A percentile compares a stretch with the other conserved stretches of the same genome.
phyloP scores from a whole-genome alignment of 64 coral and sea anemone genomes.

The Montipora sp. region DNA sequence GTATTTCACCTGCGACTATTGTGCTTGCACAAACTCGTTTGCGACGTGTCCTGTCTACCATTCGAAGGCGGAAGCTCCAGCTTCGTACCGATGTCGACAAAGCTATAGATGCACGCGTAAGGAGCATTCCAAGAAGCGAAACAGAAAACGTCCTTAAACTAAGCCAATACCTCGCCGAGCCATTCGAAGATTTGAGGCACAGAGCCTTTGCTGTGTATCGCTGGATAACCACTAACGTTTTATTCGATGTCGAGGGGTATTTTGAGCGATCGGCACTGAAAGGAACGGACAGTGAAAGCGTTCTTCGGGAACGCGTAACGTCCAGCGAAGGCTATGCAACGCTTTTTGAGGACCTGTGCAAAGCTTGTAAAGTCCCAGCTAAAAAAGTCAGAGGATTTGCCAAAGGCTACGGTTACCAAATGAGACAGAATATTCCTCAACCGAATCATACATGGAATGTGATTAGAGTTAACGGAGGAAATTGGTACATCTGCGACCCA shows the following conservation, averaged over 20 bases:
- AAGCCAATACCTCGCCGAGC: constrained; percentile 79
- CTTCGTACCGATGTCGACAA: constrained; percentile 70
- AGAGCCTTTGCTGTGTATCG: constrained; percentile 76
- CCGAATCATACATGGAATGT: constrained; percentile 71
- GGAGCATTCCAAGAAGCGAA: constrained; percentile 54
- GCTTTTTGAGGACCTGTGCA: constrained; percentile 49
- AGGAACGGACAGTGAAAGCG: constrained; percentile 27
- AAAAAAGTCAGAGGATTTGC: constrained; percentile 45
- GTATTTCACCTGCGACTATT: constrained; percentile 60
- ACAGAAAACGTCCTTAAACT: constrained; percentile 54
- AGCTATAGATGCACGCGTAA: constrained; percentile 74
- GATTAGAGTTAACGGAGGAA: constrained; percentile 24
- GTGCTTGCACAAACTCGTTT: constrained; percentile 65
- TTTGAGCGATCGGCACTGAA: constrained; percentile 35
- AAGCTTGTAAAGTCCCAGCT: constrained; percentile 39
- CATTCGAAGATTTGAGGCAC: constrained; percentile 55
- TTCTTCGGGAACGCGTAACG: constrained; percentile 28
- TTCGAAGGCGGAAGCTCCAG: constrained; percentile 70
- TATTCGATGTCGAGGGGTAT: constrained; percentile 68
- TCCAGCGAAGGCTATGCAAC: constrained; percentile 55
- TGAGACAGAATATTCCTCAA: constrained; percentile 43
- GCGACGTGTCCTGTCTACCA: constrained; percentile 41
- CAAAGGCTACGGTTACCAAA: constrained; percentile 61
- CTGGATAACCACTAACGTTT: constrained; percentile 60
- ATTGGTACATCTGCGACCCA: constrained; percentile 65